phyloP scores from a whole-genome alignment of 2,888 invertebrate species.

The Cantharis rustica region DNA sequence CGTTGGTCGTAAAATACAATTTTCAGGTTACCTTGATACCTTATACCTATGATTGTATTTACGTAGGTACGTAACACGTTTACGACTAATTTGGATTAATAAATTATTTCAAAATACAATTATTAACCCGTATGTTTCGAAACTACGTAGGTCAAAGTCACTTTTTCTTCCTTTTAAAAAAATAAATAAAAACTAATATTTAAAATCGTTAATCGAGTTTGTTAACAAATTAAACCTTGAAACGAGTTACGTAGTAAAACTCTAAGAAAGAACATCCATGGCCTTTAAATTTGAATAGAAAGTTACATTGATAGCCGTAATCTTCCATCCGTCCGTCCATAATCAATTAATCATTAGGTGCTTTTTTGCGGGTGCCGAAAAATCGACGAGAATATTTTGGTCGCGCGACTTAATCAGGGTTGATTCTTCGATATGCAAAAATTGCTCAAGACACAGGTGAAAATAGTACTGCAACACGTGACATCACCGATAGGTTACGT shows the following conservation, averaged over 20 bases:
- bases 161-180: not conserved
- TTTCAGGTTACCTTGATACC: not conserved
- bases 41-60: not conserved
- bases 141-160: not conserved
- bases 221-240: not conserved
- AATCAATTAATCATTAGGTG: not conserved
- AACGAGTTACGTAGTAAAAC: not conserved
- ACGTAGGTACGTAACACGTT: not conserved
- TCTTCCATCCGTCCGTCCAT: not conserved
- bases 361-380: not conserved
- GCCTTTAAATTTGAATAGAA: constrained; percentile 4
- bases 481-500: not conserved
- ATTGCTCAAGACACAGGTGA: not conserved
- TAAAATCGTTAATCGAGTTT: not conserved
- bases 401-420: not conserved
- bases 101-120: not conserved
- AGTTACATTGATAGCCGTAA: not conserved
- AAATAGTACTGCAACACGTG: not conserved
- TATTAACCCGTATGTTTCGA: not conserved
- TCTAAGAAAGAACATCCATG: not conserved
- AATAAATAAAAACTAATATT: not conserved
- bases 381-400: not conserved
- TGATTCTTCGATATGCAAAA: not conserved
- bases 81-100: not conserved
- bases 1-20: not conserved